Conservation (phyloP, 2,888 invertebrate species). For the Brachynemurus nebulosus region DNA sequence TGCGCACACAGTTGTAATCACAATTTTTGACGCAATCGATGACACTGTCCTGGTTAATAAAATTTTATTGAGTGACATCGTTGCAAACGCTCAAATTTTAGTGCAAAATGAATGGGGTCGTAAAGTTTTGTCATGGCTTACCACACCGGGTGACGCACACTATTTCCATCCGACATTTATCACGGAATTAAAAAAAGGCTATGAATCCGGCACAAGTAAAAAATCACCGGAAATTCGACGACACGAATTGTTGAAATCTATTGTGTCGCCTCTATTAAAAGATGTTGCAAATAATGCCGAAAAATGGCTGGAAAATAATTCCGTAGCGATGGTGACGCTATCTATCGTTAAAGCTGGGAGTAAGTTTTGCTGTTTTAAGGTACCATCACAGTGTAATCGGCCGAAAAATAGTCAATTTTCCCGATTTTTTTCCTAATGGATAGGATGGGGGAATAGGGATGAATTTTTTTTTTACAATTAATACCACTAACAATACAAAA, state of each 20-base stretch:
- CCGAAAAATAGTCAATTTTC: too few species aligned
- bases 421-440: too few species aligned
- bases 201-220: constrained; percentile 55
- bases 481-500: too few species aligned
- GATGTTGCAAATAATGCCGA: constrained; percentile 42
- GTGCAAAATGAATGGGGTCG: constrained; percentile 69
- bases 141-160: constrained; percentile 64
- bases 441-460: too few species aligned
- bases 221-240: constrained; percentile 53
- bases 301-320: constrained; percentile 54
- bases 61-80: constrained; percentile 55
- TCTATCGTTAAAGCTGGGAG: constrained; percentile 48
- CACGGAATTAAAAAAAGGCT: constrained; percentile 58
- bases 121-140: constrained; percentile 68
- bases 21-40: constrained; percentile 78
- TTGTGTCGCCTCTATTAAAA: constrained; percentile 42
- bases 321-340: constrained; percentile 52
- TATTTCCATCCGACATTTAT: constrained; percentile 75
- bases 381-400: too few species aligned
- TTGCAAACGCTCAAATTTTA: constrained; percentile 51
- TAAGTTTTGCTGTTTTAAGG: too few species aligned
- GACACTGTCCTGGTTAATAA: constrained; percentile 86
- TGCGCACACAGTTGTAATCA: constrained; percentile 68
- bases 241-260: constrained; percentile 52
- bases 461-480: too few species aligned